These are phyloP conservation scores for Hyphantria cunea DNA, from an alignment of 1,140 invertebrate species.

Conservation along the genomic window DNA sequence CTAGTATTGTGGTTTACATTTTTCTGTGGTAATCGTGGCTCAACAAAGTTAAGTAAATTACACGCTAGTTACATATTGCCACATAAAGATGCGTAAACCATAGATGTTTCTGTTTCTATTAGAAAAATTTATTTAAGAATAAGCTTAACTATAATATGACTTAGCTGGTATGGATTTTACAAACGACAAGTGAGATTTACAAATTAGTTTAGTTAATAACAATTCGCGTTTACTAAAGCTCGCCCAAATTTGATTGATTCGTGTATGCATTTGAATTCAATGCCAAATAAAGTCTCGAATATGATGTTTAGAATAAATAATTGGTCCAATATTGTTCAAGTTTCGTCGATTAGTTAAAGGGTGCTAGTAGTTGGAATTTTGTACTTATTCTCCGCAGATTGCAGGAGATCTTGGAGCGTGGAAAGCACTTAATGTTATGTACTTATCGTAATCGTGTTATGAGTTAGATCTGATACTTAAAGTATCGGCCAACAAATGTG, in stretches of 20 bases:
- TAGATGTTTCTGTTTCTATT: constrained; percentile 41
- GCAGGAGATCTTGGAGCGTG: constrained; percentile 2
- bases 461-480: constrained; percentile 6
- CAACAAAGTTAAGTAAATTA: background rate
- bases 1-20: background rate
- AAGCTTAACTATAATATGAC: constrained; percentile 35
- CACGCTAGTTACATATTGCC: no score
- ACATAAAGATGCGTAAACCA: no score
- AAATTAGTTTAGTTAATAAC: constrained; percentile 21
- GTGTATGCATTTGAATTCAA: constrained; percentile 17
- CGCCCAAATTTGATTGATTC: constrained; percentile 6
- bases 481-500: constrained; percentile 21
- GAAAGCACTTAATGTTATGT: constrained; percentile 10
- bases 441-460: background rate
- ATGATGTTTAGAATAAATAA: constrained; percentile 17
- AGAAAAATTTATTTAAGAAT: constrained; percentile 54
- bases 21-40: background rate
- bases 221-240: constrained; percentile 18
- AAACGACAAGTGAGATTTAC: constrained; percentile 53
- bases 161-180: constrained; percentile 41
- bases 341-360: constrained; percentile 12
- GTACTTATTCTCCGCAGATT: constrained; percentile 9
- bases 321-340: constrained; percentile 23
- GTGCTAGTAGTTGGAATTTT: constrained; percentile 12
- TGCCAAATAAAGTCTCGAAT: constrained; percentile 27